Base-by-base conservation (phyloP, 2,797 vertebrate genomes). In the Macrochelys suwanniensis region DNA sequence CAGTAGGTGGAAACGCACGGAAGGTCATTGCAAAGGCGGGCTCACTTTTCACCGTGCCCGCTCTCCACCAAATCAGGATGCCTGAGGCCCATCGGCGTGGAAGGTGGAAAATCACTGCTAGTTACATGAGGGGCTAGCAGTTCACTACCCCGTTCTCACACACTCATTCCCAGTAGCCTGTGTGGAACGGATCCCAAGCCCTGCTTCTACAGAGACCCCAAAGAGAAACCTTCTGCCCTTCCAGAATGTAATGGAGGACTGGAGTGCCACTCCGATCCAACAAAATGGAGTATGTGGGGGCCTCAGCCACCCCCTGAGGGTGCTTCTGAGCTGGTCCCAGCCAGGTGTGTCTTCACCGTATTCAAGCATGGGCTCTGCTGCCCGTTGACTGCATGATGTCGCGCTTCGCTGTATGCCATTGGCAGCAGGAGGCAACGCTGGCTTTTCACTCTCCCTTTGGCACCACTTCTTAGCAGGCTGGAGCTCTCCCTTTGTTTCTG, bases 81-180 rank as follows among this genome's bases (percentile, higher is more conserved):
- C 2, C 53, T 0, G 0, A 82, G 10, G 42, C 88, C 83, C 45
- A 0, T 10, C 11, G 65, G 28, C 82, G 79, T 91, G 26, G 80
- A 59, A 21, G 50, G 37, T 42, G 47, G 10, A 71, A 85, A 80
- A 53, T 78, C 12, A 1, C 0, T 88, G 89, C 57, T 80, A 45
- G 42, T 26, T 15, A 61, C n/a, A 10, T 87, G 85, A 5, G 45
- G 42, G 21, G 87, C 61, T 61, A 15, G 79, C 11, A 1, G n/a
- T 91, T 76, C 37, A 31, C 45, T 95, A 57, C 87, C 0, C 0
- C 13, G 53, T 31, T 51, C 80, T 87, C 89, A 76, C 31, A 26
- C 61, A 0, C 47, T 82, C 11, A 1, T 84, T 95, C 82, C 57
- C 78, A 94, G 31, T 71, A 84, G 25, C 86, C 92, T 88, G 53